phyloP scores from a whole-genome alignment of 2,888 invertebrate species.

The Melieria picta region DNA sequence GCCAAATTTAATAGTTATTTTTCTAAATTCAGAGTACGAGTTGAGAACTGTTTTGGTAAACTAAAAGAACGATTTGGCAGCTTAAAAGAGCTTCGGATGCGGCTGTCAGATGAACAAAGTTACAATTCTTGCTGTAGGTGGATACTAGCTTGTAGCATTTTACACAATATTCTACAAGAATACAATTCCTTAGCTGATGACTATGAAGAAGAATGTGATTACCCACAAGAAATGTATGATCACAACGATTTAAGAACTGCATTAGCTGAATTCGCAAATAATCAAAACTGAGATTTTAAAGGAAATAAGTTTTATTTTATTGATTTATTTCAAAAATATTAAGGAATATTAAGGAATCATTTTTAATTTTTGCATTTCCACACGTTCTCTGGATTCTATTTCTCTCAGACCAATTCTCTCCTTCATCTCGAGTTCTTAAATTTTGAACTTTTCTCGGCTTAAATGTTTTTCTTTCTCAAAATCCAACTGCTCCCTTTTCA shows the following conservation, averaged over 20 bases:
- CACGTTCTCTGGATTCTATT: no score
- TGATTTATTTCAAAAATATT: no score
- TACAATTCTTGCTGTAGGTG: background rate
- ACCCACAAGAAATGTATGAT: background rate
- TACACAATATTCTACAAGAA: slow-evolving; percentile 12
- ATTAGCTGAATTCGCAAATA: background rate
- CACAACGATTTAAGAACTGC: background rate
- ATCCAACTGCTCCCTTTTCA: slow-evolving; percentile 11
- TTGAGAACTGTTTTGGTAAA: no score
- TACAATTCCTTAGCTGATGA: background rate
- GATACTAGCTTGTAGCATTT: slow-evolving; percentile 13
- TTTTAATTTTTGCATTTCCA: no score
- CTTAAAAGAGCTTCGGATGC: slow-evolving; percentile 5
- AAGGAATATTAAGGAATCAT: no score
- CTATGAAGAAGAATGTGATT: background rate
- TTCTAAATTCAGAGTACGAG: slow-evolving; percentile 1
- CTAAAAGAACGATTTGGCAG: no score
- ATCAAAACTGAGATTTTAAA: background rate
- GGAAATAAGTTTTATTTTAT: no score
- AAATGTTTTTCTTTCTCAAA: slow-evolving; percentile 4
- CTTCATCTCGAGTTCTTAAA: no score
- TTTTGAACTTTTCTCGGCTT: no score
- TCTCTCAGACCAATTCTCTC: no score
- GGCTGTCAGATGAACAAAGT: background rate
- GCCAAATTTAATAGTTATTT: slow-evolving; percentile 3